A percentile compares a stretch with the other conserved stretches of the same genome.
Evolutionary conservation across 2,888 invertebrate genomes (phyloP).

Genomic region (Kryphioiulus occultus): DNA sequence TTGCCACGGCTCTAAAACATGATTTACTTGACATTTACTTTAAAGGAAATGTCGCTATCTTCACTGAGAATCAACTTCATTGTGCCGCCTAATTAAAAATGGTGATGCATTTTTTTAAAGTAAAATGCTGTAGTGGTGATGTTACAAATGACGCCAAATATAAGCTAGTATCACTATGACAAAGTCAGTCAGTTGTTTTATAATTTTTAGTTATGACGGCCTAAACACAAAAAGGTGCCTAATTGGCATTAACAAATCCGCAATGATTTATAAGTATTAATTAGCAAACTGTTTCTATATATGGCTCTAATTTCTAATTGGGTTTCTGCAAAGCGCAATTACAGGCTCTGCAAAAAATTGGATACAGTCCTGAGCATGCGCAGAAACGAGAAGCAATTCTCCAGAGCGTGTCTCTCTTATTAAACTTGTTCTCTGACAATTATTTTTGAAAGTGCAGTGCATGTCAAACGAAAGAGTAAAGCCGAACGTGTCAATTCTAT

Average conservation of each 20-base stretch:
- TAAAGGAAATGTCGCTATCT: neutral
- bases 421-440: slow-evolving; percentile 26
- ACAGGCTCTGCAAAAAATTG: neutral
- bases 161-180: neutral
- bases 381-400: neutral
- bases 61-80: neutral
- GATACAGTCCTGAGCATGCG: neutral
- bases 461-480: neutral
- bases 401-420: slow-evolving; percentile 29
- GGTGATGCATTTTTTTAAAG: neutral
- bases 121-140: neutral
- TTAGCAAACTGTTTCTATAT: neutral
- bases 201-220: neutral
- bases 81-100: neutral
- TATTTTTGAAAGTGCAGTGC: slow-evolving; percentile 1
- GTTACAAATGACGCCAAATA: neutral
- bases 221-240: neutral
- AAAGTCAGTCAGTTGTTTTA: neutral
- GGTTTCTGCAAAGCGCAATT: slow-evolving; percentile 12
- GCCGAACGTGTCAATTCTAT: neutral
- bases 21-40: too few species aligned
- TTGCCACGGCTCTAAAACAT: too few species aligned
- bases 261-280: slow-evolving; percentile 14
- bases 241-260: neutral
- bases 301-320: neutral